phyloP scores from a whole-genome alignment of 2,797 vertebrate species.

The Acrossocheilus fasciatus region DNA sequence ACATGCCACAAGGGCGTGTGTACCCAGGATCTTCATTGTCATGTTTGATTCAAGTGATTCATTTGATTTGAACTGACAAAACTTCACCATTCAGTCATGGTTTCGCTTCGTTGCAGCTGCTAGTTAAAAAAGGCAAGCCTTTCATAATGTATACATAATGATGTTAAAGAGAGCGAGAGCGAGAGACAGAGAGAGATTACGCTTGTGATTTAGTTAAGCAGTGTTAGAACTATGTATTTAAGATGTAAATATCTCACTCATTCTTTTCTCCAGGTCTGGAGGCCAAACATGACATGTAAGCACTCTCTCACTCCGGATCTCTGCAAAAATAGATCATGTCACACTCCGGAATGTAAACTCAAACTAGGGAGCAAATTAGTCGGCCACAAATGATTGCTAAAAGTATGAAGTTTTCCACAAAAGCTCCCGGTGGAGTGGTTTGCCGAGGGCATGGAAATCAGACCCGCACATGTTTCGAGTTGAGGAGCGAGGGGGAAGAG shows the following conservation, averaged over 20 bases:
- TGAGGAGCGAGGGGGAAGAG: slow-evolving; percentile 54
- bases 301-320: slow-evolving; percentile 74
- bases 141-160: slow-evolving; percentile 32
- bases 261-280: slow-evolving; percentile 52
- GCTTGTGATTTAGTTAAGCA: slow-evolving; percentile 53
- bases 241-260: slow-evolving; percentile 55
- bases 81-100: slow-evolving; percentile 15
- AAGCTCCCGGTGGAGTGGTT: slow-evolving; percentile 78
- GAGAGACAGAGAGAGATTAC: slow-evolving; percentile 47
- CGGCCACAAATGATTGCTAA: slow-evolving; percentile 80
- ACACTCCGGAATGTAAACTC: slow-evolving; percentile 77
- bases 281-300: slow-evolving; percentile 72
- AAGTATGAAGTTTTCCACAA: slow-evolving; percentile 81
- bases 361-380: slow-evolving; percentile 80
- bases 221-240: slow-evolving; percentile 52
- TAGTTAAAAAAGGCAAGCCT: slow-evolving; percentile 11
- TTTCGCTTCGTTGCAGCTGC: not conserved
- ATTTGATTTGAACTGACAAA: slow-evolving; percentile 19
- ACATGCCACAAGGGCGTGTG: not conserved
- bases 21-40: not conserved
- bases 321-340: slow-evolving; percentile 81
- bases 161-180: slow-evolving; percentile 21
- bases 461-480: slow-evolving; percentile 84
- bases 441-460: slow-evolving; percentile 77
- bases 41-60: slow-evolving; percentile 2